These are phyloP conservation scores for Actinia equina DNA, from an alignment of 64 coral and sea anemone genomes.

Conservation along the genomic window DNA sequence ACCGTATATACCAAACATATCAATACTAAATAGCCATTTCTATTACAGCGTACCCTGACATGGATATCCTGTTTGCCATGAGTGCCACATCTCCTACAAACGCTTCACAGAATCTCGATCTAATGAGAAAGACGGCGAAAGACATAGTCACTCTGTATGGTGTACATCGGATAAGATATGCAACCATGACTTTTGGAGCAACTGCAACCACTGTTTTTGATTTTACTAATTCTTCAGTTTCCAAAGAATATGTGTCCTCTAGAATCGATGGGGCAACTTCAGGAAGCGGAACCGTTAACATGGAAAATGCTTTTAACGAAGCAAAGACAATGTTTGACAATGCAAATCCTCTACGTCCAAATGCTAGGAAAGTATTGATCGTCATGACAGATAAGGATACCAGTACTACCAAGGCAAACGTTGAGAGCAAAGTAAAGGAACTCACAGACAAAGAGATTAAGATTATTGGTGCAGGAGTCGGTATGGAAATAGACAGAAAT, in stretches of 20 bases:
- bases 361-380: slow-evolving; percentile 45
- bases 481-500: background rate
- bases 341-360: slow-evolving; percentile 26
- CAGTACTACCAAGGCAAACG: background rate
- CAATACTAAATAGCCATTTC: background rate
- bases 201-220: background rate
- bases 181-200: slow-evolving; percentile 48
- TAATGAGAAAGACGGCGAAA: slow-evolving; percentile 45
- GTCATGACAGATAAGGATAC: slow-evolving; percentile 44
- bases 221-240: background rate
- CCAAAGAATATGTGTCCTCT: background rate
- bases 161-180: slow-evolving; percentile 51
- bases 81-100: slow-evolving; percentile 57
- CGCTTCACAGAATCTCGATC: slow-evolving; percentile 26
- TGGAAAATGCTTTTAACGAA: slow-evolving; percentile 40
- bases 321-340: slow-evolving; percentile 47
- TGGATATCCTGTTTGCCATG: slow-evolving; percentile 69
- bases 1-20: too few relatives aligned
- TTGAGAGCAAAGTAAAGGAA: background rate
- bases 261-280: background rate
- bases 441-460: slow-evolving; percentile 25
- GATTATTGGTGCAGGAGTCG: slow-evolving; percentile 30
- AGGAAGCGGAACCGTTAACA: slow-evolving; percentile 17
- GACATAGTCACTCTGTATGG: slow-evolving; percentile 59
- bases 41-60: slow-evolving; percentile 28